A percentile compares a stretch with the other conserved stretches of the same genome.
Evolutionary conservation across 2,888 invertebrate species (phyloP).

Genomic region (Hydraecia micacea): DNA sequence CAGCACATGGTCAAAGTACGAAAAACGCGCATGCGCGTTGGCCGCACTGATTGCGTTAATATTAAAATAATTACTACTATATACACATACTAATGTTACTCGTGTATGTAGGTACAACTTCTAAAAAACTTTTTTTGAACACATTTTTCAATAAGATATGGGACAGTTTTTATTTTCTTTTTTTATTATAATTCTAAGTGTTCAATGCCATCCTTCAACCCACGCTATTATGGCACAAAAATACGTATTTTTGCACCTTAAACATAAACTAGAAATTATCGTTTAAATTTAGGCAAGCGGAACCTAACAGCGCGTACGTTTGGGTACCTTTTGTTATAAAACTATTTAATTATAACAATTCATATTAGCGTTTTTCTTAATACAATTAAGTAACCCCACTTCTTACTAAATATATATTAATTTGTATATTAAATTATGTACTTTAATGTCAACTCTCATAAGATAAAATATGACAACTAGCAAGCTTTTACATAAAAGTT

Average conservation of each 20-base stretch:
- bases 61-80: slow-evolving; percentile 76
- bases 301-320: slow-evolving; percentile 66
- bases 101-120: slow-evolving; percentile 83
- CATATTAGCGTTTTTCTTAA: slow-evolving; percentile 46
- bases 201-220: slow-evolving; percentile 69
- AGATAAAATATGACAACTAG: slow-evolving; percentile 50
- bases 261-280: slow-evolving; percentile 61
- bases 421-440: slow-evolving; percentile 48
- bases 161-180: slow-evolving; percentile 75
- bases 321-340: slow-evolving; percentile 49
- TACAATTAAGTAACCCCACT: slow-evolving; percentile 52
- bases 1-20: too few species aligned
- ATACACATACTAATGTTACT: slow-evolving; percentile 81
- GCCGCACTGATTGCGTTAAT: too few species aligned
- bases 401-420: slow-evolving; percentile 50
- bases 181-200: slow-evolving; percentile 69
- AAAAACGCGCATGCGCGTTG: too few species aligned
- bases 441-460: slow-evolving; percentile 50
- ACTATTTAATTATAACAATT: slow-evolving; percentile 54
- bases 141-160: slow-evolving; percentile 89
- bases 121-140: slow-evolving; percentile 87
- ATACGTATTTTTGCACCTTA: slow-evolving; percentile 73
- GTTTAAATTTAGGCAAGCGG: slow-evolving; percentile 74
- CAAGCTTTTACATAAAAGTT: slow-evolving; percentile 14
- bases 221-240: slow-evolving; percentile 80